Conservation (phyloP, 1,140 invertebrate species). For the Luehdorfia chinensis region DNA sequence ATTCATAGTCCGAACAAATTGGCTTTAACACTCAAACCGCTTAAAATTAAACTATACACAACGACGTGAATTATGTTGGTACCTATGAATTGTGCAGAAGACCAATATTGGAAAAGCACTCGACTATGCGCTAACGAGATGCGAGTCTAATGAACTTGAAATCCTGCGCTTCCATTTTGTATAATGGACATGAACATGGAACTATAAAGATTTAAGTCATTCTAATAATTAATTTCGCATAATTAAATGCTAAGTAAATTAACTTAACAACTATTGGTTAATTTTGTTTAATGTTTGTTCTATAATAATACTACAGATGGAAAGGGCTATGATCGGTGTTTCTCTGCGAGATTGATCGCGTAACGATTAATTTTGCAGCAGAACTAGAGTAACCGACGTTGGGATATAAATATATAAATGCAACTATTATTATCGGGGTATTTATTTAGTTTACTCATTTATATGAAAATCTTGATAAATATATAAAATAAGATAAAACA, state of each 20-base stretch:
- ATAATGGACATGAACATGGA: conserved; percentile 56
- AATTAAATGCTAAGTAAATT: not conserved
- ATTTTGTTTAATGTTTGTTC: too few species aligned
- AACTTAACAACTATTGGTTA: not conserved
- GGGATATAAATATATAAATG: too few species aligned
- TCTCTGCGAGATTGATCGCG: too few species aligned
- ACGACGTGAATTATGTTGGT: conserved; percentile 31
- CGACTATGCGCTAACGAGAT: conserved; percentile 68
- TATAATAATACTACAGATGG: too few species aligned
- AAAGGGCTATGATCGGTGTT: too few species aligned
- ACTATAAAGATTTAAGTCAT: conserved; percentile 26
- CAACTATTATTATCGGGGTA: too few species aligned
- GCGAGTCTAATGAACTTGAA: conserved; percentile 72
- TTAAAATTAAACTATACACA: conserved; percentile 26
- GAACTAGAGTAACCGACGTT: too few species aligned
- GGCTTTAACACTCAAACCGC: conserved; percentile 26
- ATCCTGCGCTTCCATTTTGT: conserved; percentile 68
- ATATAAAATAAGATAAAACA: too few species aligned
- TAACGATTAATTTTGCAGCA: too few species aligned
- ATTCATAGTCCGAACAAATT: conserved; percentile 38
- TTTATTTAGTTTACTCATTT: too few species aligned
- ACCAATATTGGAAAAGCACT: conserved; percentile 70
- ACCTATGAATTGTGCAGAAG: conserved; percentile 41
- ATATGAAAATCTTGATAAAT: too few species aligned
- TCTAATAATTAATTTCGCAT: conserved; percentile 2